A percentile compares a stretch with the other conserved stretches of the same genome.
Evolutionary conservation across 2,888 invertebrate genomes (phyloP).

Genomic region (Polymixis lichenea): DNA sequence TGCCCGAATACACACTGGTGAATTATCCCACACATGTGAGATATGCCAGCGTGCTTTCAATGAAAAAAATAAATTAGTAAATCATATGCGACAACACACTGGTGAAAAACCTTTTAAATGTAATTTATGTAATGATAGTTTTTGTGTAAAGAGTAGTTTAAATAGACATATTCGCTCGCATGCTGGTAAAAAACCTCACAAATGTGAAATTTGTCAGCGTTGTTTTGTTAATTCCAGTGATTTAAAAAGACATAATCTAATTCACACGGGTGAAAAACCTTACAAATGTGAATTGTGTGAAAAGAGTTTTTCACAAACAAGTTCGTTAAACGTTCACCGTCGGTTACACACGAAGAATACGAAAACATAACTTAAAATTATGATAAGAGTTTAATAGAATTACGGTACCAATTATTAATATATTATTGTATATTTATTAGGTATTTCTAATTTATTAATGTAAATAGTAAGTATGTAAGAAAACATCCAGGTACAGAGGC

Average conservation of each 20-base stretch:
- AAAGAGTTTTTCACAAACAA: neutral
- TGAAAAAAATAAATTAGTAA: too few relatives aligned
- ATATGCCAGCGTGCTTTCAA: neutral
- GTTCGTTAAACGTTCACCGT: neutral
- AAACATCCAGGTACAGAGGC: too few relatives aligned
- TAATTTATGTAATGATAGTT: conserved; percentile 1
- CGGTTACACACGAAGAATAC: neutral
- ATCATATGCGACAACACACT: conserved; percentile 7
- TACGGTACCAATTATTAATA: too few relatives aligned
- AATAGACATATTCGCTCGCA: neutral
- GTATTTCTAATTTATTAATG: too few relatives aligned
- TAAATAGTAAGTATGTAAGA: too few relatives aligned
- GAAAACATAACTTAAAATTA: neutral
- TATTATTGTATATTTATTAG: too few relatives aligned
- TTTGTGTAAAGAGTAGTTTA: neutral
- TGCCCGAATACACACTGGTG: too few relatives aligned
- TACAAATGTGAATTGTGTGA: conserved; percentile 13
- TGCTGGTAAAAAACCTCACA: neutral
- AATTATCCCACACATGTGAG: too few relatives aligned
- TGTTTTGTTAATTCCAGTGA: neutral
- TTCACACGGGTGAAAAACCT: too few relatives aligned
- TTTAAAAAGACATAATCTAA: conserved; percentile 7
- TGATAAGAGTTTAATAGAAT: too few relatives aligned
- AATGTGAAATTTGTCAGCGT: conserved; percentile 5
- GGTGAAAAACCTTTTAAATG: conserved; percentile 6